Evolutionary conservation across 1,140 invertebrate genomes (phyloP).

Genomic region (Bombus waltoni): DNA sequence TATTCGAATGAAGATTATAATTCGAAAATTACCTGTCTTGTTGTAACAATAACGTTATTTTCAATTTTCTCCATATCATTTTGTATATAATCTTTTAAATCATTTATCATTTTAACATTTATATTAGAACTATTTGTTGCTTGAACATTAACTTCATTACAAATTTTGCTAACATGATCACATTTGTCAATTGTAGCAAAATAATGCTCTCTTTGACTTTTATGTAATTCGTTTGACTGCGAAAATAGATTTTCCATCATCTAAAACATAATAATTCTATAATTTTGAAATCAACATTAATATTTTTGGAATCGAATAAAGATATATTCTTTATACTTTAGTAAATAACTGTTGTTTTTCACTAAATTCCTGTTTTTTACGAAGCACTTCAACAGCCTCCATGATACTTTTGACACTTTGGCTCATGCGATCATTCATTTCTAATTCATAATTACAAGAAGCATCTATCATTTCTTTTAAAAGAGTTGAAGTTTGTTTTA

Average conservation of each 20-base stretch:
- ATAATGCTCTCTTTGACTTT: slow-evolving; percentile 58
- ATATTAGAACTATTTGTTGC: slow-evolving; percentile 42
- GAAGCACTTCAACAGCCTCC: slow-evolving; percentile 56
- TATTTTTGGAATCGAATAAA: background rate
- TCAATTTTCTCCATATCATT: slow-evolving; percentile 65
- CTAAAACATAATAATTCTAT: slow-evolving; percentile 58
- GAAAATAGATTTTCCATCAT: slow-evolving; percentile 65
- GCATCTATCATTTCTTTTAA: slow-evolving; percentile 69
- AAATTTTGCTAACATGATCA: slow-evolving; percentile 57
- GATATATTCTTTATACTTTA: slow-evolving; percentile 56
- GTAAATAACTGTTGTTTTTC: slow-evolving; percentile 60
- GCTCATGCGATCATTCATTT: slow-evolving; percentile 64
- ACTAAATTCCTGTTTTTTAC: slow-evolving; percentile 63
- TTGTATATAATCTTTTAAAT: slow-evolving; percentile 65
- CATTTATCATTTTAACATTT: slow-evolving; percentile 46
- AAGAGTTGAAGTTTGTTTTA: slow-evolving; percentile 63
- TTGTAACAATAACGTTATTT: slow-evolving; percentile 56
- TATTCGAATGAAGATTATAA: slow-evolving; percentile 5
- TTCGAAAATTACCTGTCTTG: slow-evolving; percentile 68
- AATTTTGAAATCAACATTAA: background rate
- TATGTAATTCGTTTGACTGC: slow-evolving; percentile 63
- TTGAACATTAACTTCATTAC: slow-evolving; percentile 52
- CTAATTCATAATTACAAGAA: slow-evolving; percentile 62
- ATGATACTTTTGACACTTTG: slow-evolving; percentile 65
- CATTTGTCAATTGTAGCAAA: slow-evolving; percentile 62